A percentile compares a stretch with the other conserved stretches of the same genome.
phyloP scores from a whole-genome alignment of 2,888 invertebrate species.

The Chloroclysta siterata region DNA sequence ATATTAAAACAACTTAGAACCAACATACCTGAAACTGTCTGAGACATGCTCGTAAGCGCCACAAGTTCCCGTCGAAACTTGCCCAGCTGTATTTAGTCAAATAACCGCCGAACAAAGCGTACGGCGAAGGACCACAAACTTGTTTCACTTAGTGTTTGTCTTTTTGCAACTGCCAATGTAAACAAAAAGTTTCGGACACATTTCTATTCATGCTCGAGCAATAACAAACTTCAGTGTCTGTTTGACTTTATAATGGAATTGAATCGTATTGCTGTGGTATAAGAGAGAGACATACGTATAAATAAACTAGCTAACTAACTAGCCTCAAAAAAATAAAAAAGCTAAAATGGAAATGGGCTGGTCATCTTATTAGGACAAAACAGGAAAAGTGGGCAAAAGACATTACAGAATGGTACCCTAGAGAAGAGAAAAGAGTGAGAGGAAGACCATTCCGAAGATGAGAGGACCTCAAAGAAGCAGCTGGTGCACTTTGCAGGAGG shows the following conservation, averaged over 20 bases:
- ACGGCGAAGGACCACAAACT: slow-evolving; percentile 46
- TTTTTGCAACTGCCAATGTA: slow-evolving; percentile 42
- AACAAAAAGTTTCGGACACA: slow-evolving; percentile 38
- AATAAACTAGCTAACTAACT: too few relatives aligned
- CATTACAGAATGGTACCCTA: too few relatives aligned
- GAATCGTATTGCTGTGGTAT: background rate
- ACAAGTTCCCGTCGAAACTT: slow-evolving; percentile 48
- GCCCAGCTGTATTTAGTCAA: slow-evolving; percentile 49
- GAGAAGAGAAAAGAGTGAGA: too few relatives aligned
- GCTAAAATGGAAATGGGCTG: too few relatives aligned
- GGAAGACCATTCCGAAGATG: too few relatives aligned
- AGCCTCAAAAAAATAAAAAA: too few relatives aligned
- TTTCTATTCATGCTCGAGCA: slow-evolving; percentile 34
- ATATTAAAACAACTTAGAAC: slow-evolving; percentile 19
- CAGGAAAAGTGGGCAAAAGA: too few relatives aligned
- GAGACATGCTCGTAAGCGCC: slow-evolving; percentile 35
- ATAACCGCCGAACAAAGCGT: slow-evolving; percentile 49
- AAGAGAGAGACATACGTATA: too few relatives aligned
- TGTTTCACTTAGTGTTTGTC: slow-evolving; percentile 49
- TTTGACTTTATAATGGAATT: slow-evolving; percentile 25
- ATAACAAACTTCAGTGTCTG: slow-evolving; percentile 19
- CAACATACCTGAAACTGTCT: slow-evolving; percentile 19
- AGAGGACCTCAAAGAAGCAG: too few relatives aligned
- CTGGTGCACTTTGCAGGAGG: too few relatives aligned
- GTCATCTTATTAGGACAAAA: too few relatives aligned